phyloP scores from a whole-genome alignment of 2,797 vertebrate species.

The Dromococcyx pavoninus region DNA sequence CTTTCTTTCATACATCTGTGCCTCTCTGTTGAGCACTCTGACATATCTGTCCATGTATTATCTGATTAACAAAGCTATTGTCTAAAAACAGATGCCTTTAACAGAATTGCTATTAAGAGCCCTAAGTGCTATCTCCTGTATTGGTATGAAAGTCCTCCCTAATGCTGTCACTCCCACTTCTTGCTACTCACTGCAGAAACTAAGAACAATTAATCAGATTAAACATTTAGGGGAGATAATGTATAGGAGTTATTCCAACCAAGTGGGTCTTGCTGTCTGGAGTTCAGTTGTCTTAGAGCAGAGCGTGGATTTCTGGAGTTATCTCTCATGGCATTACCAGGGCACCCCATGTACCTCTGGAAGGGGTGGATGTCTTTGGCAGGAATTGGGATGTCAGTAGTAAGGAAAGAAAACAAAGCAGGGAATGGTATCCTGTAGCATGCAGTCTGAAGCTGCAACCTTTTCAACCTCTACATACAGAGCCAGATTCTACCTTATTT shows the following conservation, averaged over 20 bases:
- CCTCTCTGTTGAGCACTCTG: background rate
- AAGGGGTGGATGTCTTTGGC: background rate
- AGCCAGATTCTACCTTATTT: background rate
- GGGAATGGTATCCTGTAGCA: rapidly evolving
- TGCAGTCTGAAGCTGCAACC: background rate
- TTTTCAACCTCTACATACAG: background rate
- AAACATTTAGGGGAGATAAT: background rate
- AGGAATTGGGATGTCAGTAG: background rate
- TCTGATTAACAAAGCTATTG: background rate
- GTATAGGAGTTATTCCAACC: background rate
- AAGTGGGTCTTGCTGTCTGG: background rate
- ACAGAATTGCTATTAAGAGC: background rate
- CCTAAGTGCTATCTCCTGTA: background rate
- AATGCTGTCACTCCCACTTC: background rate
- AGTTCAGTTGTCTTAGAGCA: background rate
- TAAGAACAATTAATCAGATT: background rate
- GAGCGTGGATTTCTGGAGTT: background rate
- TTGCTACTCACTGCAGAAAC: background rate
- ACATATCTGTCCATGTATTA: background rate
- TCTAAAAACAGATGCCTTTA: background rate
- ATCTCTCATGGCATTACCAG: background rate
- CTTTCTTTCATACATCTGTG: background rate
- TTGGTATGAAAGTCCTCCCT: background rate
- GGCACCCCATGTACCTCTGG: rapidly evolving
- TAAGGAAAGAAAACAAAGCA: background rate